phyloP scores from a whole-genome alignment of 2,888 invertebrate species.

The Dione juno region DNA sequence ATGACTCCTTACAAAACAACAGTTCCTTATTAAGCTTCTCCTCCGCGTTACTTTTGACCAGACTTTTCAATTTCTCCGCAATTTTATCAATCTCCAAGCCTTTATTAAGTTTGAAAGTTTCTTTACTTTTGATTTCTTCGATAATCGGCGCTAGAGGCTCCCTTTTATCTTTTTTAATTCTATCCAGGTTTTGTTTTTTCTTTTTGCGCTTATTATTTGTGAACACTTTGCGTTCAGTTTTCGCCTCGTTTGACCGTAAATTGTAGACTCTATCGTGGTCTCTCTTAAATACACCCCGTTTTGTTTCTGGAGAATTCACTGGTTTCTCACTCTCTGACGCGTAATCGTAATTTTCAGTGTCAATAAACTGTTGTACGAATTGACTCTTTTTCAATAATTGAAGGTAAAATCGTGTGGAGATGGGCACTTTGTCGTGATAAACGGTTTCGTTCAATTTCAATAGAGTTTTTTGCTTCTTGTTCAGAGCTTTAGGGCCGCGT shows the following conservation, averaged over 20 bases:
- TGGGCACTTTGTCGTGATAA: constrained; percentile 75
- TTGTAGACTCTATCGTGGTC: constrained; percentile 66
- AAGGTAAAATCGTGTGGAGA: constrained; percentile 74
- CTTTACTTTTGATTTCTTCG: constrained; percentile 69
- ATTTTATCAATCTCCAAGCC: constrained; percentile 75
- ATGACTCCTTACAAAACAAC: constrained; percentile 68
- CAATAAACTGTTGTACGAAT: constrained; percentile 66
- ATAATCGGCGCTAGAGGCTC: constrained; percentile 74
- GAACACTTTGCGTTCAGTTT: constrained; percentile 66
- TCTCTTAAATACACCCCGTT: constrained; percentile 56
- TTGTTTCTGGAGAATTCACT: constrained; percentile 54
- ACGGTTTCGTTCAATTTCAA: constrained; percentile 71
- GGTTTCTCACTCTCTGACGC: constrained; percentile 72
- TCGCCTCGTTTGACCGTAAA: constrained; percentile 66
- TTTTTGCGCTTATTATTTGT: constrained; percentile 54
- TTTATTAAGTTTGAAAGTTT: constrained; percentile 61
- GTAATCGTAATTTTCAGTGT: constrained; percentile 69
- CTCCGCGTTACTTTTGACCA: constrained; percentile 60
- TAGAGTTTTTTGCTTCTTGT: constrained; percentile 65
- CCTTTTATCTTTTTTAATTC: constrained; percentile 52
- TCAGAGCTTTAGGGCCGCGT: constrained; percentile 55
- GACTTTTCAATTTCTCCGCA: constrained; percentile 73
- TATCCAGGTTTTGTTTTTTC: constrained; percentile 34
- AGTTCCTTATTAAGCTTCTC: constrained; percentile 66
- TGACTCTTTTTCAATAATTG: constrained; percentile 74